Evolutionary conservation across 1,140 invertebrate species (phyloP).

Genomic region (Phthorimaea operculella): DNA sequence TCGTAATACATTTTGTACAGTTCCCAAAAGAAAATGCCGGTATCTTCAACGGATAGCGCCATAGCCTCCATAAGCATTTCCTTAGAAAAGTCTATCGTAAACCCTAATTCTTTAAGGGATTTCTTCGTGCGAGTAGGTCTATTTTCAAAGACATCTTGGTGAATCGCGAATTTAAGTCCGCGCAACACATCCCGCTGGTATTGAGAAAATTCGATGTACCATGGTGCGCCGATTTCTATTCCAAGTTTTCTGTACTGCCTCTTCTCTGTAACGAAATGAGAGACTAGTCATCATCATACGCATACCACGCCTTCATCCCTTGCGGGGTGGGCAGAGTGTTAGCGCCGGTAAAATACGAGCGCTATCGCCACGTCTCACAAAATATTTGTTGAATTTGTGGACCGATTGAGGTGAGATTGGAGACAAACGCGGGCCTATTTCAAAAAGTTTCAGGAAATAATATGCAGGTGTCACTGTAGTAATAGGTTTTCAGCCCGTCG

Average conservation of each 20-base stretch:
- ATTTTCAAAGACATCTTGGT: slow-evolving; percentile 51
- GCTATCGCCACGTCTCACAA: too few relatives aligned
- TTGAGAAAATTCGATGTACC: slow-evolving; percentile 47
- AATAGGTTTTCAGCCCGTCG: too few relatives aligned
- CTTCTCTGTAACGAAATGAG: too few relatives aligned
- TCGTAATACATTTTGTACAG: slow-evolving; percentile 46
- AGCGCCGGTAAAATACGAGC: too few relatives aligned
- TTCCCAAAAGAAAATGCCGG: slow-evolving; percentile 54
- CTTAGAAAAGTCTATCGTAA: slow-evolving; percentile 39
- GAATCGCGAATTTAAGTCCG: slow-evolving; percentile 37
- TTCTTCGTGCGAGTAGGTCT: slow-evolving; percentile 33
- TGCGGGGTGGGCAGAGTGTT: too few relatives aligned
- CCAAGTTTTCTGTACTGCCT: slow-evolving; percentile 31
- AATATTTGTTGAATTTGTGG: too few relatives aligned
- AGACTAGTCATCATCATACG: too few relatives aligned
- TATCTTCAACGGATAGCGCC: slow-evolving; percentile 36
- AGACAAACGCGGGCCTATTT: too few relatives aligned
- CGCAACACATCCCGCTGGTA: slow-evolving; percentile 34
- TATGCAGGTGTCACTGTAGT: too few relatives aligned
- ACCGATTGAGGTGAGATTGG: too few relatives aligned
- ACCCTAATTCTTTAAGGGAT: slow-evolving; percentile 44
- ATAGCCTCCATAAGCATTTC: slow-evolving; percentile 42
- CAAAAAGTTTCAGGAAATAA: too few relatives aligned
- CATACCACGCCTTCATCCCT: too few relatives aligned
- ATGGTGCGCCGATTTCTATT: slow-evolving; percentile 40